phyloP scores from a whole-genome alignment of 2,797 vertebrate species.

The Chromis chromis region DNA sequence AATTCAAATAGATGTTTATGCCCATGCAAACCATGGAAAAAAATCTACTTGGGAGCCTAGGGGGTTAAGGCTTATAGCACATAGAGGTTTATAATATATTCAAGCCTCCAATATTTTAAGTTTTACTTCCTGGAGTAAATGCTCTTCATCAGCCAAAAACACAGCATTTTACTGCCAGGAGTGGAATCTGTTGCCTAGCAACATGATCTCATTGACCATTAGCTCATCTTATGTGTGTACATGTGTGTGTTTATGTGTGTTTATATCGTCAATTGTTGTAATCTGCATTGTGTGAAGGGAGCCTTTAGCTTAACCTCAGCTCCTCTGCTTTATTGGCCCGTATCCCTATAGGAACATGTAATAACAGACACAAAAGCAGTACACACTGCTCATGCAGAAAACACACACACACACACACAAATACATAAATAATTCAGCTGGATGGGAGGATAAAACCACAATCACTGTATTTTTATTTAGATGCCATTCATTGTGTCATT shows the following conservation, averaged over 20 bases:
- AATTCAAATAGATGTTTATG: too few relatives aligned
- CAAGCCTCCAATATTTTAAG: constrained; percentile 23
- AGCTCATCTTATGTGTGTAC: constrained; percentile 34
- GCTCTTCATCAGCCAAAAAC: constrained; percentile 36
- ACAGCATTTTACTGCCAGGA: constrained; percentile 38
- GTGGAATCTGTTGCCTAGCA: constrained; percentile 69
- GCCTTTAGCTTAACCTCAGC: constrained; percentile 42
- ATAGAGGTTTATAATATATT: constrained; percentile 1
- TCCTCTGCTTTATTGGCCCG: constrained; percentile 45
- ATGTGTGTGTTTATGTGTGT: constrained; percentile 33
- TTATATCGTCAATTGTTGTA: constrained; percentile 36
- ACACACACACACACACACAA: constrained; percentile 35
- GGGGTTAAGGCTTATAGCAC: neutral
- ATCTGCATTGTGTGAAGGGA: constrained; percentile 50
- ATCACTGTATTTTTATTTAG: constrained; percentile 19
- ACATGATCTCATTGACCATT: constrained; percentile 62
- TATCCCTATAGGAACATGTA: constrained; percentile 17
- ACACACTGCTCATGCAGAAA: constrained; percentile 28
- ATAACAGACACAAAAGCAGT: constrained; percentile 31
- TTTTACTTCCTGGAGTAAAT: constrained; percentile 25
- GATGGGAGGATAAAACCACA: constrained; percentile 44
- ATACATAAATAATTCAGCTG: constrained; percentile 54
- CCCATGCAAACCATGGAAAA: too few relatives aligned
- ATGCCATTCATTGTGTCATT: constrained; percentile 3
- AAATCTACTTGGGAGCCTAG: neutral